phyloP scores from a whole-genome alignment of 2,113 vertebrate species.

The Sturnira hondurensis region DNA sequence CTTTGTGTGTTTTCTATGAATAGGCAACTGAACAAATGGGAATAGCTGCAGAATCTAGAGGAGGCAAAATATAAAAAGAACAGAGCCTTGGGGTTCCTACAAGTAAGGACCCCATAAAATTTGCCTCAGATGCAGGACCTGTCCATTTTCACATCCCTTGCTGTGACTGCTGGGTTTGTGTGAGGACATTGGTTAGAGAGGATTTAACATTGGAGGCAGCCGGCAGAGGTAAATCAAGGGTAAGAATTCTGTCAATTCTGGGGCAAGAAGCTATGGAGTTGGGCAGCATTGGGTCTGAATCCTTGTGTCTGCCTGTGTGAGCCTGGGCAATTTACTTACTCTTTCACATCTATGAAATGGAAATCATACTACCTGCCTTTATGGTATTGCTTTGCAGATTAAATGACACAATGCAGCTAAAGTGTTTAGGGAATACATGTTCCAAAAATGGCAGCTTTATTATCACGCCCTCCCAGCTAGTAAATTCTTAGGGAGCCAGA shows the following conservation, averaged over 20 bases:
- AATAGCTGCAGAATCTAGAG: not conserved
- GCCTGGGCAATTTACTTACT: not conserved
- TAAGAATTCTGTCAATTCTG: not conserved
- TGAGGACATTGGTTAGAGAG: not conserved
- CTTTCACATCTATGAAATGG: not conserved
- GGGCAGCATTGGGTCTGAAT: not conserved
- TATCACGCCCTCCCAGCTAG: not conserved
- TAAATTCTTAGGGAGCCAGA: not conserved
- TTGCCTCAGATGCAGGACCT: not conserved
- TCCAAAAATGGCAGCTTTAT: constrained; percentile 6
- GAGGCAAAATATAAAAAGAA: not conserved
- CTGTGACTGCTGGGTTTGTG: not conserved
- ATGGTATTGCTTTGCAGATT: not conserved
- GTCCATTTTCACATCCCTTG: not conserved
- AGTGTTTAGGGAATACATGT: not conserved
- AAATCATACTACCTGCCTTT: not conserved
- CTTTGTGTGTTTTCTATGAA: constrained; percentile 3
- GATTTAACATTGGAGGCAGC: not conserved
- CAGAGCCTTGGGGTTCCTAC: not conserved
- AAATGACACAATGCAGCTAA: not conserved
- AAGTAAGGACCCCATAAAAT: not conserved
- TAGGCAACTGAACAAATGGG: constrained; percentile 20
- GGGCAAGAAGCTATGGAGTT: not conserved
- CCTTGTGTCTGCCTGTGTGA: not conserved
- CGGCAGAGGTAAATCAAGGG: not conserved